A percentile compares a stretch with the other conserved stretches of the same genome.
Conservation (phyloP, 2,113 vertebrate genomes). For the Petaurus breviceps region DNA sequence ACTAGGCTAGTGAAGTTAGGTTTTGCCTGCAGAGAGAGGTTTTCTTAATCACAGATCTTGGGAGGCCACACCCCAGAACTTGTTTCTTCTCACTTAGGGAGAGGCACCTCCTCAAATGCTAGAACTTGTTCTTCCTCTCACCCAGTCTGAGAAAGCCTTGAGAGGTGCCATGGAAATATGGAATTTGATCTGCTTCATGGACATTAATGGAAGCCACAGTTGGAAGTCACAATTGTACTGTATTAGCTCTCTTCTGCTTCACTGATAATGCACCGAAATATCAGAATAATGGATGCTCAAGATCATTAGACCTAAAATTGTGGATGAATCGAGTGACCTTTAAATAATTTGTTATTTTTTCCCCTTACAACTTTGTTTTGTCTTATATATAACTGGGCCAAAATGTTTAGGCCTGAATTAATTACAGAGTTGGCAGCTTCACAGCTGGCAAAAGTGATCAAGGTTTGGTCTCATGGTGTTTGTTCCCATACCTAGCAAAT, state of each 20-base stretch:
- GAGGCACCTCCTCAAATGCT: neutral
- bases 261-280: neutral
- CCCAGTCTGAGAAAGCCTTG: neutral
- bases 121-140: slow-evolving; percentile 48
- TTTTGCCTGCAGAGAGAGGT: slow-evolving; percentile 26
- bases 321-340: neutral
- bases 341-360: neutral
- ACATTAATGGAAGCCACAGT: neutral
- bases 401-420: neutral
- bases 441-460: neutral
- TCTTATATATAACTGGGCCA: neutral
- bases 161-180: neutral
- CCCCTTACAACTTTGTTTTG: neutral
- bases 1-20: slow-evolving; percentile 26
- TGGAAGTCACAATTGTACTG: neutral
- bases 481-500: neutral
- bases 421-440: neutral
- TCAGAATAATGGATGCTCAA: neutral
- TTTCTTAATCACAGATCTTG: neutral
- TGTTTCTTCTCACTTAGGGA: neutral
- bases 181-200: neutral
- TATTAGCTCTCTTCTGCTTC: neutral
- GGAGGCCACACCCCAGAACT: slow-evolving; percentile 66
- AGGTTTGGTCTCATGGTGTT: neutral
- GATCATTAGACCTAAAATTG: neutral